Evolutionary conservation across 2,888 invertebrate genomes (phyloP).

Genomic region (Lasioglossum leucozonium): DNA sequence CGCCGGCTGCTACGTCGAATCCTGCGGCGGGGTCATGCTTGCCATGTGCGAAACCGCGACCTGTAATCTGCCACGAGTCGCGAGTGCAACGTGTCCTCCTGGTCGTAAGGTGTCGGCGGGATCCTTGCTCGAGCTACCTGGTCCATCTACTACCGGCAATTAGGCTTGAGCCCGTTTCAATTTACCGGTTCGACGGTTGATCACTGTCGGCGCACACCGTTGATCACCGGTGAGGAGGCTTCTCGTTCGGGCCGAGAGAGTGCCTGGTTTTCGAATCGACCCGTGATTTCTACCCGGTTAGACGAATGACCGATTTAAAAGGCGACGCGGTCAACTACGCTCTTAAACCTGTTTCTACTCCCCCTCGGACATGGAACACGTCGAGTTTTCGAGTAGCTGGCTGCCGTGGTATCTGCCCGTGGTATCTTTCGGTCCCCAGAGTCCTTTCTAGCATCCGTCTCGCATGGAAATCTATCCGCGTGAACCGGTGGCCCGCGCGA

Average conservation of each 20-base stretch:
- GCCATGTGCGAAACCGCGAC: conserved; percentile 73
- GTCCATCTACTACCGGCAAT: conserved; percentile 20
- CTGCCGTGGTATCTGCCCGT: conserved; percentile 48
- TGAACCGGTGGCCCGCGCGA: neutral
- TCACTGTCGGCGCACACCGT: neutral
- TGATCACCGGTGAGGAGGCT: conserved; percentile 30
- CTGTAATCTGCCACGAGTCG: conserved; percentile 50
- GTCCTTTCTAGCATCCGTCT: conserved; percentile 38
- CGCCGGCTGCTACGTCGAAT: conserved; percentile 76
- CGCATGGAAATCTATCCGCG: conserved; percentile 29
- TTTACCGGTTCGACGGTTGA: conserved; percentile 36
- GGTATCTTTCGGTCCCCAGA: conserved; percentile 41
- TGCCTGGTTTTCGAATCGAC: conserved; percentile 33
- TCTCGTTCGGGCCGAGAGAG: neutral
- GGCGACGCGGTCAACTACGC: conserved; percentile 64
- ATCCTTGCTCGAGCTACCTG: conserved; percentile 26
- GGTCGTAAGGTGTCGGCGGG: conserved; percentile 26
- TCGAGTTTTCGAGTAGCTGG: conserved; percentile 69
- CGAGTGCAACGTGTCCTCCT: conserved; percentile 59
- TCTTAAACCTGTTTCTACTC: conserved; percentile 73
- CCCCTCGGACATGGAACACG: conserved; percentile 69
- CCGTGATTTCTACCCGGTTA: conserved; percentile 48
- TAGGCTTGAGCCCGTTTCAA: neutral
- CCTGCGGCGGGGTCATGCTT: conserved; percentile 69
- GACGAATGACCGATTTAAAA: conserved; percentile 70